Evolutionary conservation across 1,140 invertebrate genomes (phyloP).

Genomic region (Zaprionus ornatus): DNA sequence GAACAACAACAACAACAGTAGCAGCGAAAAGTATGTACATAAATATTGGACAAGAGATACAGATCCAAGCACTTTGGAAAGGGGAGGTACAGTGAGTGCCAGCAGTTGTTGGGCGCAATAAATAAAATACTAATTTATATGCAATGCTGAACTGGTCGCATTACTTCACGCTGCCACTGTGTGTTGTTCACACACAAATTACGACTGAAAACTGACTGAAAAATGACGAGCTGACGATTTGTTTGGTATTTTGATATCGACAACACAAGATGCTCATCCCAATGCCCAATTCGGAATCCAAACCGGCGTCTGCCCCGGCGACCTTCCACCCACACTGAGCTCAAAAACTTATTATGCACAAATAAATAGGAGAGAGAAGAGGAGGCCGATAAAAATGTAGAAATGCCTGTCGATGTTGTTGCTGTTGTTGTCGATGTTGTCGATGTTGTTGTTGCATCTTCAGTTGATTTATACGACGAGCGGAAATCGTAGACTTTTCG

Average conservation of each 20-base stretch:
- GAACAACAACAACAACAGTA: conserved; percentile 31
- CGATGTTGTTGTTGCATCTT: conserved; percentile 39
- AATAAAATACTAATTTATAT: not conserved
- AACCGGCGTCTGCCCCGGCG: conserved; percentile 29
- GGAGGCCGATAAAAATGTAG: conserved; percentile 72
- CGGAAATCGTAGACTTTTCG: conserved; percentile 82
- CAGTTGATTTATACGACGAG: conserved; percentile 78
- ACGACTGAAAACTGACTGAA: conserved; percentile 65
- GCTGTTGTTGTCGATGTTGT: conserved; percentile 38
- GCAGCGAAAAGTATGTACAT: conserved; percentile 59
- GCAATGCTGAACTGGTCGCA: not conserved
- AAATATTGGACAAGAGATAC: conserved; percentile 58
- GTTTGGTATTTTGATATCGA: conserved; percentile 80
- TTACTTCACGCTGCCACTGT: not conserved
- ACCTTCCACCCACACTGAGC: conserved; percentile 24
- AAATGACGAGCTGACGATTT: conserved; percentile 82
- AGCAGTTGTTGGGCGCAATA: conserved; percentile 15
- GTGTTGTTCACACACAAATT: conserved; percentile 1
- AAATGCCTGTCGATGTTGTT: conserved; percentile 56
- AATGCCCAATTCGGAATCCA: conserved; percentile 1
- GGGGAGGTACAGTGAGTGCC: conserved; percentile 35
- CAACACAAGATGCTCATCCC: conserved; percentile 47
- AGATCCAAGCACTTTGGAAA: conserved; percentile 38
- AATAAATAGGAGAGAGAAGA: conserved; percentile 60
- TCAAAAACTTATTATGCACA: conserved; percentile 79